A percentile compares a stretch with the other conserved stretches of the same genome.
These are phyloP conservation scores for Vanessa tameamea DNA, from an alignment of 1,140 invertebrate genomes.

Conservation along the genomic window DNA sequence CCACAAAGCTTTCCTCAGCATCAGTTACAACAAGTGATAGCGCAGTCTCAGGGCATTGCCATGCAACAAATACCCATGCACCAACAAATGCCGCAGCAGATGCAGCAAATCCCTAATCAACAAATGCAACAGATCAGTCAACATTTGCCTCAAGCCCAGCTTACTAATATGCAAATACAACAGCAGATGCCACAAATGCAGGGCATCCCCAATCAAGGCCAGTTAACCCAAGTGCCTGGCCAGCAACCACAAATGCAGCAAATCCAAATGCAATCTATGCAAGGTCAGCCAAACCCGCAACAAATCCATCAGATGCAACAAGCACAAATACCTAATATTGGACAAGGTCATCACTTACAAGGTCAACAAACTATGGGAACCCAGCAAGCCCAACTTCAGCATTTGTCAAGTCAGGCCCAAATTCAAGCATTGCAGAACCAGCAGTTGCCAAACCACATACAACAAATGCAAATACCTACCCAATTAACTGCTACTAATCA, in stretches of 20 bases:
- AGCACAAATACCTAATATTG: slow-evolving; percentile 71
- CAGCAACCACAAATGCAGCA: slow-evolving; percentile 79
- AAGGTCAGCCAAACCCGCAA: slow-evolving; percentile 73
- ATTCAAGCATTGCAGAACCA: slow-evolving; percentile 78
- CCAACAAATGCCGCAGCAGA: slow-evolving; percentile 78
- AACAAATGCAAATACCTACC: slow-evolving; percentile 77
- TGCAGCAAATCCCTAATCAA: slow-evolving; percentile 77
- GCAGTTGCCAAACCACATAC: slow-evolving; percentile 78
- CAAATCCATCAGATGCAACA: slow-evolving; percentile 76
- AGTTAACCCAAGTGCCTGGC: slow-evolving; percentile 71
- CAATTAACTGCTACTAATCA: slow-evolving; percentile 71
- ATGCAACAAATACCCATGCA: slow-evolving; percentile 79
- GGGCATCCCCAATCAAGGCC: slow-evolving; percentile 73
- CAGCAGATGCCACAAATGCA: slow-evolving; percentile 79
- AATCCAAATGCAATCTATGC: slow-evolving; percentile 79
- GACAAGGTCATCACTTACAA: slow-evolving; percentile 66
- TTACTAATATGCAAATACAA: slow-evolving; percentile 78
- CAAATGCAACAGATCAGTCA: slow-evolving; percentile 79
- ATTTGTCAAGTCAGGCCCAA: slow-evolving; percentile 77
- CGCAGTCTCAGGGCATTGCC: slow-evolving; percentile 75
- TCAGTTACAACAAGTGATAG: slow-evolving; percentile 81
- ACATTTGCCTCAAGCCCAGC: slow-evolving; percentile 74
- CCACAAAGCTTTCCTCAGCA: slow-evolving; percentile 81
- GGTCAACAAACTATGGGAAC: slow-evolving; percentile 67
- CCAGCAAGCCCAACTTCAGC: slow-evolving; percentile 77